phyloP scores from a whole-genome alignment of 2,113 vertebrate genomes.

The Prunella fulvescens region DNA sequence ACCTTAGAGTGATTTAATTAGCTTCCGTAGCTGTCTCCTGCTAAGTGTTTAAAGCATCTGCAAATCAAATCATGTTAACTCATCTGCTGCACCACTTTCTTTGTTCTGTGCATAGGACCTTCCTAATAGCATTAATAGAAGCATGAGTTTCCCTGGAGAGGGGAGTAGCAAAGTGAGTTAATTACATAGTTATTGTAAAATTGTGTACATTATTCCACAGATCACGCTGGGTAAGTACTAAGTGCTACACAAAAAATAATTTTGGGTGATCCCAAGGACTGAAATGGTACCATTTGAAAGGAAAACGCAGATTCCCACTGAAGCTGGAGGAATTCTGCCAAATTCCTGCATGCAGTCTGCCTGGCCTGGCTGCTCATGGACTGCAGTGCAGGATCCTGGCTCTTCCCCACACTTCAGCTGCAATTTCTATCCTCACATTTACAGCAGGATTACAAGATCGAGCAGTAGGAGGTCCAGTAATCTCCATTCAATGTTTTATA shows the following conservation, averaged over 20 bases:
- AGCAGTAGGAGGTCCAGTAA: slow-evolving; percentile 25
- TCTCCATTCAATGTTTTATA: slow-evolving; percentile 54
- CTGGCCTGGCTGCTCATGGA: neutral
- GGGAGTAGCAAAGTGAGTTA: slow-evolving; percentile 71
- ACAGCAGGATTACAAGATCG: neutral
- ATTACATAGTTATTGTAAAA: slow-evolving; percentile 77
- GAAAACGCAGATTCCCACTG: neutral
- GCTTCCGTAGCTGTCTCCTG: slow-evolving; percentile 76
- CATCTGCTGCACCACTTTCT: slow-evolving; percentile 71
- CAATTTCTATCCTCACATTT: slow-evolving; percentile 22
- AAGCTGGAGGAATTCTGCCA: neutral
- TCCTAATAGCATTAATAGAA: slow-evolving; percentile 70
- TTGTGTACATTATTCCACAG: slow-evolving; percentile 71
- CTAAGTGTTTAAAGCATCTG: slow-evolving; percentile 82
- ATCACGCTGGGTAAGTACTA: slow-evolving; percentile 63
- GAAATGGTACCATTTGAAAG: neutral
- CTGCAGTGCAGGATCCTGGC: neutral
- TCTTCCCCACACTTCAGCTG: slow-evolving; percentile 23
- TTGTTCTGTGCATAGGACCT: slow-evolving; percentile 69
- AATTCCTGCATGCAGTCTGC: neutral
- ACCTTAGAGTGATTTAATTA: slow-evolving; percentile 81
- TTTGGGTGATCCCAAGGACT: slow-evolving; percentile 45
- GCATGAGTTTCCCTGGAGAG: slow-evolving; percentile 66
- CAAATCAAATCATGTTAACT: slow-evolving; percentile 83
- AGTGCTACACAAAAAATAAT: slow-evolving; percentile 59